Base-by-base conservation (phyloP, 1,140 invertebrate species). In the Ostrea denselamellosa region DNA sequence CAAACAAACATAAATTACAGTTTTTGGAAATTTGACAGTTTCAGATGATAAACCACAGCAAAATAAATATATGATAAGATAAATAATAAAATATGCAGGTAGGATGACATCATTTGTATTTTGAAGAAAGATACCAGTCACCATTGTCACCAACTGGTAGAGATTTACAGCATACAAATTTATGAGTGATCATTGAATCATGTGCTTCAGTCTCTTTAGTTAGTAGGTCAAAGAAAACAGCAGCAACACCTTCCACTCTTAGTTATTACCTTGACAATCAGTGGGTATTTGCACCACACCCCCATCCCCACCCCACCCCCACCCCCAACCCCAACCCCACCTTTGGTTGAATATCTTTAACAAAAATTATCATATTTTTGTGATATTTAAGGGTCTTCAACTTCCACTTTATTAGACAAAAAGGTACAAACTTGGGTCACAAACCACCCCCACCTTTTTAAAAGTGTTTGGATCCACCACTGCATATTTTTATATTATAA, bases 51-150 rank as follows among this genome's bases (percentile, higher is more conserved):
- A 77, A 44, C 34, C 34, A 44, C 34, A 44, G 58, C 22, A 77
- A 28, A 14, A 28, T 34, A 25, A 77, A 77, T 25, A 34, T 44
- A 17, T 28, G 68, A 77, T 77, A 77, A 77, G 68, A 77, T 77
- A 34, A 77, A 28, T 10, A 34, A 2, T 25, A 28, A 34, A 77
- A 9, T 34, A 25, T 34, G 25, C 68, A 34, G 25, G 22, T 77
- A 77, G 68, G 25, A 77, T 77, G 25, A 25, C 68, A 77, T 77
- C 34, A 77, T 77, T 77, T 62, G 56, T 19, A n/a, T 19, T 62
- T 0, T 62, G 2, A 62, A 62, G 56, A 19, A n/a, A 17, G 17
- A 3, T 62, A 19, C n/a, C 56, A 62, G 56, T 62, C 56, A 17
- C 17, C 19, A 7, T 58, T 62, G n/a, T 62, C 56, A 62, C 56